These are phyloP conservation scores for Choloepus hoffmanni DNA, from an alignment of 2,113 vertebrate species.

Conservation along the genomic window DNA sequence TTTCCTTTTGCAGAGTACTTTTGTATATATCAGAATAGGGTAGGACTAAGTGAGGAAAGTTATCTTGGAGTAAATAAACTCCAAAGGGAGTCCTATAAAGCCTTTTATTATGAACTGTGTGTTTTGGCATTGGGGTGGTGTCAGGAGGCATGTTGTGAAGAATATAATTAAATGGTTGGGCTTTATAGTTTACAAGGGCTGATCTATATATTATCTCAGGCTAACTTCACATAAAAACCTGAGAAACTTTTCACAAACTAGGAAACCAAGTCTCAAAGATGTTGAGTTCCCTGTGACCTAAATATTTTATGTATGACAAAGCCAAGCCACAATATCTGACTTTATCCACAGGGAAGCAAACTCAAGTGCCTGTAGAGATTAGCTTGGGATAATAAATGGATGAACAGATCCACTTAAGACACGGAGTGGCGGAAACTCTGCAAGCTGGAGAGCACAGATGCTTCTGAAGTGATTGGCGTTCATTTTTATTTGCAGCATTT, in stretches of 20 bases:
- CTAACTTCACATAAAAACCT: not conserved
- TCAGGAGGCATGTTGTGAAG: rapidly evolving
- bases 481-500: not conserved
- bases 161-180: rapidly evolving
- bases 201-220: not conserved
- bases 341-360: not conserved
- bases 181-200: not conserved
- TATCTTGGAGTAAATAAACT: not conserved
- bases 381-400: not conserved
- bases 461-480: rapidly evolving
- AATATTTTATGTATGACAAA: not conserved
- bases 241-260: not conserved
- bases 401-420: not conserved
- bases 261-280: not conserved
- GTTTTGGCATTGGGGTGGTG: not conserved
- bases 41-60: not conserved
- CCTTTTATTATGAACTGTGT: not conserved
- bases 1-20: not conserved
- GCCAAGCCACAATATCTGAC: not conserved
- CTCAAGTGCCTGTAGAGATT: rapidly evolving
- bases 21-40: not conserved
- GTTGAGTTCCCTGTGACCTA: not conserved
- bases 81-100: not conserved
- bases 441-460: no score
- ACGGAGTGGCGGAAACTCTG: rapidly evolving